Evolutionary conservation across 2,113 vertebrate species (phyloP), one percentile per base, ranked within the genome.

Genomic region (Cottus gobio): DNA sequence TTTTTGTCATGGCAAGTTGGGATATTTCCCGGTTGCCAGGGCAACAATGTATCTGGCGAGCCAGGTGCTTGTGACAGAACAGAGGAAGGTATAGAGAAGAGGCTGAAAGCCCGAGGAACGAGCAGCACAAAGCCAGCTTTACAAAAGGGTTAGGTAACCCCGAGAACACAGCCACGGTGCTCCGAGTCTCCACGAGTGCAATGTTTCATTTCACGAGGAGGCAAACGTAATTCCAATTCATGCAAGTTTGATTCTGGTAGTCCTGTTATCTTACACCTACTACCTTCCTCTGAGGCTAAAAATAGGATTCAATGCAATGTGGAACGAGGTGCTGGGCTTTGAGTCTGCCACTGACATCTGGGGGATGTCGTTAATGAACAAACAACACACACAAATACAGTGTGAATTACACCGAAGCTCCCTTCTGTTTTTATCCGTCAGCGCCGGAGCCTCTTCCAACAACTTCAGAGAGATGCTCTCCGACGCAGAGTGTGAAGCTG

Each of bases 11-110:
- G 28, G 65, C 79, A 82, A 74, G 79, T 88, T 89, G 86, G 89
- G 80, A 83, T 83, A 79, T 84, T 87, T 84, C 39, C 80, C 67
- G 24, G 92, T 95, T 94, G 87, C 92, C 90, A 87, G 80, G 93
- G 91, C 82, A 93, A 95, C 93, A 70, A 80, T 88, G 88, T 84
- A 83, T 91, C 68, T 86, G 1, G 57, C 60, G 80, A 87, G 79
- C 80, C 80, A 88, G 87, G 86, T 85, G 85, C 83, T 90, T 69
- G 89, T 83, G 87, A 91, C 84, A 83, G 82, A 75, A 71, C 20
- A 74, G 79, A 79, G 69, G 13, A 79, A 57, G 24, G 66, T 79
- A 52, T 34, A 58, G 58, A 84, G 84, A 71, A 26, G 75, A n/a
- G 72, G 69, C 48, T 84, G 71, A 86, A 61, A 74, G 68, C 68